Conservation (phyloP, 2,797 vertebrate genomes). For the Xyrichtys novacula region DNA sequence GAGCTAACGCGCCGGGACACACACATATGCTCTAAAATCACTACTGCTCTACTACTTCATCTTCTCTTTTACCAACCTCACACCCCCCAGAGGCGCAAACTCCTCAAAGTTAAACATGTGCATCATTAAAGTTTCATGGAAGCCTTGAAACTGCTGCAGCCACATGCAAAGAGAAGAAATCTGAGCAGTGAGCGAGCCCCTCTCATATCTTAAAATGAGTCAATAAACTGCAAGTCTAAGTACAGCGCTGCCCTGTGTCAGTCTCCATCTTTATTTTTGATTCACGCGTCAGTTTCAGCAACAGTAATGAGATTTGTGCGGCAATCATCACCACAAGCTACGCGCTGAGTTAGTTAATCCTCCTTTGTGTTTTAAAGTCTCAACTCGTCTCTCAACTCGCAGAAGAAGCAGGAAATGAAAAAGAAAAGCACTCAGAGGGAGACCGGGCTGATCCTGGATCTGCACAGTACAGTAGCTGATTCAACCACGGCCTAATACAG, state of each 20-base stretch:
- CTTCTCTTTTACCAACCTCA: neutral
- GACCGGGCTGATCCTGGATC: slow-evolving; percentile 30
- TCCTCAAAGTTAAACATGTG: neutral
- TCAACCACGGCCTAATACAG: neutral
- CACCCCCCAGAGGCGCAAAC: neutral
- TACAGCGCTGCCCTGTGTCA: neutral
- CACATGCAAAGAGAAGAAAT: neutral
- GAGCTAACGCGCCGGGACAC: neutral
- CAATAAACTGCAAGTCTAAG: neutral
- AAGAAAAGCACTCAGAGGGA: neutral
- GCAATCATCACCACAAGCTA: neutral
- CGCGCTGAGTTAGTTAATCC: neutral
- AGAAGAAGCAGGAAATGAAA: neutral
- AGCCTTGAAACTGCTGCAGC: neutral
- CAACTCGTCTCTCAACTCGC: neutral
- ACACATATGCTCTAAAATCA: neutral
- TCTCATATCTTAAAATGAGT: too few species aligned
- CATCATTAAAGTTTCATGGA: neutral
- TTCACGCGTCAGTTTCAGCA: neutral
- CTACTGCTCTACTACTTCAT: neutral
- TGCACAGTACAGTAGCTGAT: neutral
- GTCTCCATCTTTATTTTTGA: neutral
- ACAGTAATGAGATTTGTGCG: neutral
- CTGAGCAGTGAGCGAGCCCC: neutral
- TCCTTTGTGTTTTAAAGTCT: neutral